Conservation (phyloP, 53 echinoderm and acorn worm species). For the Pentamera pediparva region DNA sequence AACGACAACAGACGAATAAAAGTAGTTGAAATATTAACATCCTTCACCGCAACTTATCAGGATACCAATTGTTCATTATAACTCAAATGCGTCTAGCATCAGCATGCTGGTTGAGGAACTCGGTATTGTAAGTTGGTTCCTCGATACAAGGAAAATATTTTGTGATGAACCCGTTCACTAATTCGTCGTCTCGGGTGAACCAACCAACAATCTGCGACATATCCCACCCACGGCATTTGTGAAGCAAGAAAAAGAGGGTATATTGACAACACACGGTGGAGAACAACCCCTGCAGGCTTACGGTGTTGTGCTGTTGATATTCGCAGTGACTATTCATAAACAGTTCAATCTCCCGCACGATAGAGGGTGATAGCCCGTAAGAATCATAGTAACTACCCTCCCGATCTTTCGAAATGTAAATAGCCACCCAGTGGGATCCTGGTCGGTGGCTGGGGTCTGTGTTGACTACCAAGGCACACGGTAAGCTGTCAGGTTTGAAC, state of each 20-base stretch:
- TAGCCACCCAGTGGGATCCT: constrained; percentile 53
- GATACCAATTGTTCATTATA: too few species aligned
- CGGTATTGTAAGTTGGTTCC: neutral
- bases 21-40: too few species aligned
- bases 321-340: neutral
- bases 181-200: neutral
- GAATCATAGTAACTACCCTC: constrained; percentile 51
- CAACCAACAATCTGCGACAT: neutral
- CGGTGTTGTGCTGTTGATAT: neutral
- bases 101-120: neutral
- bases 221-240: constrained; percentile 22
- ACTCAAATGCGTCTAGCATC: neutral
- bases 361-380: constrained; percentile 29
- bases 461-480: constrained; percentile 41
- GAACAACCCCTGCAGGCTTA: constrained; percentile 26
- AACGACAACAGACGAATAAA: too few species aligned
- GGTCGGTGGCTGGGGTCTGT: constrained; percentile 37
- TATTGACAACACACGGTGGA: constrained; percentile 63
- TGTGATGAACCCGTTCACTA: neutral
- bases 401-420: constrained; percentile 31
- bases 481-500: neutral
- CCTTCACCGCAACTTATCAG: too few species aligned
- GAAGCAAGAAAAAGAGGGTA: constrained; percentile 37
- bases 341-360: neutral
- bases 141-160: constrained; percentile 4